Conservation (phyloP, 2,888 invertebrate species). For the Pyrocoelia pectoralis region DNA sequence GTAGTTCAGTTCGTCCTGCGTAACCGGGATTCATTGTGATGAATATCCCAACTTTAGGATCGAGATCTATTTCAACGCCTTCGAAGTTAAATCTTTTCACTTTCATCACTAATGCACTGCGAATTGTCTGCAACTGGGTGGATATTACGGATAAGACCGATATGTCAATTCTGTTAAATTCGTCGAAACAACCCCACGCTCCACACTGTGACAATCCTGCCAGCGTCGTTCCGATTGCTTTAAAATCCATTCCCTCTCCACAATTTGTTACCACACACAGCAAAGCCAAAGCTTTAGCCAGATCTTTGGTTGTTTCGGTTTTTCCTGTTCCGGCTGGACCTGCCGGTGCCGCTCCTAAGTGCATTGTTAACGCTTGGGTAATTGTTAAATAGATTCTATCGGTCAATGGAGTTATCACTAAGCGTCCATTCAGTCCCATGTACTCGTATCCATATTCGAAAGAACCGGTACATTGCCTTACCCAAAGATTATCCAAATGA, state of each 20-base stretch:
- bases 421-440: constrained; percentile 90
- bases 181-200: constrained; percentile 96
- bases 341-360: constrained; percentile 90
- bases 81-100: constrained; percentile 73
- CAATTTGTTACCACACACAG: constrained; percentile 90
- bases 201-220: constrained; percentile 86
- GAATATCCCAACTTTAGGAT: constrained; percentile 89
- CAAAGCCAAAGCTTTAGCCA: constrained; percentile 87
- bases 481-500: constrained; percentile 78
- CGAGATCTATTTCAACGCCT: constrained; percentile 78
- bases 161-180: constrained; percentile 92
- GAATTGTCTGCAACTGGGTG: constrained; percentile 88
- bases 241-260: constrained; percentile 92
- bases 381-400: constrained; percentile 93
- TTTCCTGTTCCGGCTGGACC: constrained; percentile 87
- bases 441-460: constrained; percentile 96
- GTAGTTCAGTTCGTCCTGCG: constrained; percentile 89
- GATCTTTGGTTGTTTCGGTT: constrained; percentile 91
- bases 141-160: constrained; percentile 94
- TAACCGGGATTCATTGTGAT: constrained; percentile 97
- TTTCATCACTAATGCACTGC: constrained; percentile 81
- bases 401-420: constrained; percentile 92
- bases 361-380: constrained; percentile 91
- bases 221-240: constrained; percentile 80
- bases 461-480: constrained; percentile 84